Evolutionary conservation across 2,797 vertebrate species (phyloP).

Genomic region (Psittacula derbiana): DNA sequence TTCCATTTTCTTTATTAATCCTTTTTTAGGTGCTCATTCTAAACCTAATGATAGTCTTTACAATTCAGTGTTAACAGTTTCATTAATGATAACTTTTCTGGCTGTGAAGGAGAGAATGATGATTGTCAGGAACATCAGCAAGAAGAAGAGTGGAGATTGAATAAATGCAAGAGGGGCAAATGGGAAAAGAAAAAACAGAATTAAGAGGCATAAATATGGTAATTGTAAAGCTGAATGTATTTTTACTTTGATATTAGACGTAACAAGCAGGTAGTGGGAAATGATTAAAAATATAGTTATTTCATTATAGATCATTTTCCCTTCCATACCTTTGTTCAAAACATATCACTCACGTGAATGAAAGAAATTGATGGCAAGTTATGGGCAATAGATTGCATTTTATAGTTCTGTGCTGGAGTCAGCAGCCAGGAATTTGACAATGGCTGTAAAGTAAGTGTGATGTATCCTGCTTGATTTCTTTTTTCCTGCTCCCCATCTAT

Average conservation of each 20-base stretch:
- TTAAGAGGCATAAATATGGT: conserved; percentile 54
- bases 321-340: conserved; percentile 16
- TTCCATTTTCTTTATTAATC: conserved; percentile 7
- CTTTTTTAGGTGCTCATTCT: not conserved
- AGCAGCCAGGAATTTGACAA: not conserved
- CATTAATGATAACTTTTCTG: conserved; percentile 34
- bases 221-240: conserved; percentile 41
- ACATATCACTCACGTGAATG: not conserved
- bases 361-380: not conserved
- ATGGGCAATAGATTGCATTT: not conserved
- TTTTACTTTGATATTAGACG: conserved; percentile 27
- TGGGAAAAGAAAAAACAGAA: conserved; percentile 27
- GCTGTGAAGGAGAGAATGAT: not conserved
- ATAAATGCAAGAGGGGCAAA: conserved; percentile 43
- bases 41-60: conserved; percentile 27
- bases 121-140: conserved; percentile 41
- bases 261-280: conserved; percentile 30
- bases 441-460: not conserved
- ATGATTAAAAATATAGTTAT: conserved; percentile 29
- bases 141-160: conserved; percentile 4
- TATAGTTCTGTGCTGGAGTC: not conserved
- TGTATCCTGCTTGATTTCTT: not conserved
- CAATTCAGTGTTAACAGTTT: conserved; percentile 12
- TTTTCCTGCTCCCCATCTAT: not conserved
- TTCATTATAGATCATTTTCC: not conserved